Evolutionary conservation across 2,113 vertebrate species (phyloP), one percentile per base, ranked within the genome.

Genomic region (Accipiter cooperii): DNA sequence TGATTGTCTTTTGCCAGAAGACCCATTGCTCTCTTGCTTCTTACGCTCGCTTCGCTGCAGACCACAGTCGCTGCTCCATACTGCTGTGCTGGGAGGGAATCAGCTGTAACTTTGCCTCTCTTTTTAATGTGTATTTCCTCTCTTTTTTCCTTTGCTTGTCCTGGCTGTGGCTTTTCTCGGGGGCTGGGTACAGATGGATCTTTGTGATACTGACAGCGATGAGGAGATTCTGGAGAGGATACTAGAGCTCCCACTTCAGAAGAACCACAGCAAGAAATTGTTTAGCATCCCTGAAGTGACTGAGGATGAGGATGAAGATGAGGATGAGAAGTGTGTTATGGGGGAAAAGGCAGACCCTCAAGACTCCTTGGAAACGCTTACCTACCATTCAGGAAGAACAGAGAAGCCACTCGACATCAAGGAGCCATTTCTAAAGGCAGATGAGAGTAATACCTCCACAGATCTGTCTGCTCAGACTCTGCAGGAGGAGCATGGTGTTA

Each of bases 201-300:
- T 96, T 83, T 98, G 98, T 96, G 99, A 99, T 96, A 97, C 98
- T 60, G 99, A 99, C 98, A 99, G 99, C 46, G 99, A 99, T 74
- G 99, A 99, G 95, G 99, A 99, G 84, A 98, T 99, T 95, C 96
- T 99, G 94, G 99, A 99, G 97, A 98, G 98, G 96, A 99, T 99
- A 88, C 97, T 99, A 64, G 99, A 99, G 96, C 98, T 99, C 58
- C 99, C 99, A 0, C 97, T 98, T 95, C 98, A 99, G 96, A 98
- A 97, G 65, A 98, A 89, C 64, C 98, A 98, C 95, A 98, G 97
- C 97, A 99, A 99, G 97, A 99, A 99, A 77, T 98, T 99, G 51
- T 99, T 99, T 93, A 99, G 98, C 97, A 99, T 99, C 84, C 99
- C 99, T 17, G 99, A 99, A 97, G 97, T 98, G 77, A 98, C 98